Percentiles rank a stretch among this genome's conserved stretches.
Conservation (phyloP, 2,797 vertebrate genomes). For the Threskiornis aethiopicus region DNA sequence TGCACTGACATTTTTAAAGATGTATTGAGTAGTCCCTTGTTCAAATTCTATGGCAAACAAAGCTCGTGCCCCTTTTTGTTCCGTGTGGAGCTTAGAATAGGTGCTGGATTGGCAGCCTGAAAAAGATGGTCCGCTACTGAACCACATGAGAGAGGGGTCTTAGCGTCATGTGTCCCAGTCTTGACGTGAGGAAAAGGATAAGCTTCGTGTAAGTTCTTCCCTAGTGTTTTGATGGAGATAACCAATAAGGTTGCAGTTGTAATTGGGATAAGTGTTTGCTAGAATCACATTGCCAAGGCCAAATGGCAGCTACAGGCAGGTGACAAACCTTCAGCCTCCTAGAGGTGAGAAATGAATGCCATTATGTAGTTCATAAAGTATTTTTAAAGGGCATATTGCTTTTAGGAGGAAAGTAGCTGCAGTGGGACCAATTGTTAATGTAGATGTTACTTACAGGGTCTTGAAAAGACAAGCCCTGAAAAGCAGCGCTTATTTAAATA, state of each 20-base stretch:
- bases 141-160: background rate
- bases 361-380: background rate
- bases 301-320: background rate
- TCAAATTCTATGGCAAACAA: background rate
- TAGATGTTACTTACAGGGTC: background rate
- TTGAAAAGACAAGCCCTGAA: background rate
- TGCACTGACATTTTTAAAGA: background rate
- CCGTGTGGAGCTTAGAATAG: background rate
- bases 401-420: background rate
- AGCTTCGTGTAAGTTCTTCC: background rate
- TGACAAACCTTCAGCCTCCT: background rate
- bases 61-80: background rate
- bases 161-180: background rate
- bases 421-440: background rate
- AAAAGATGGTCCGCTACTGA: background rate
- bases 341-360: background rate
- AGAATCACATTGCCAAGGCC: background rate
- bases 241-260: background rate
- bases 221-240: background rate
- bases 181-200: background rate
- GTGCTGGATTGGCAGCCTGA: background rate
- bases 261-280: background rate
- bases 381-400: background rate
- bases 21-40: background rate
- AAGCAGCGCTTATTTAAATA: background rate